Evolutionary conservation across 2,113 vertebrate genomes (phyloP).

Genomic region (Oreocharis arfaki): DNA sequence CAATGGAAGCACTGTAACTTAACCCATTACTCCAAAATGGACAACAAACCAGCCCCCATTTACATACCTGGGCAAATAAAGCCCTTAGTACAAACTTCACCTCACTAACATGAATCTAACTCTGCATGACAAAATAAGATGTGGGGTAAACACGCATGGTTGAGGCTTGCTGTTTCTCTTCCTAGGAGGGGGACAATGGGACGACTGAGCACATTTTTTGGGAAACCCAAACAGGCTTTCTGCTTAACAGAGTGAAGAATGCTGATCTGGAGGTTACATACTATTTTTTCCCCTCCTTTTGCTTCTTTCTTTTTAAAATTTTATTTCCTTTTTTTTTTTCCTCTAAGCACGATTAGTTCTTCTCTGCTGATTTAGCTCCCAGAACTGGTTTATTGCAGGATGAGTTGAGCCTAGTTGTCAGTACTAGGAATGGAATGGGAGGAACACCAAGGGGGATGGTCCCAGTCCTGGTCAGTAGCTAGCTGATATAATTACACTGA

Average conservation of each 20-base stretch:
- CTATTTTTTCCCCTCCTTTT: not conserved
- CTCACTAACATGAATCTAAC: not conserved
- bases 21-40: not conserved
- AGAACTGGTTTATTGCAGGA: not conserved
- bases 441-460: not conserved
- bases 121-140: not conserved
- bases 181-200: not conserved
- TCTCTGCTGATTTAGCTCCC: not conserved
- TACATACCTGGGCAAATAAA: not conserved
- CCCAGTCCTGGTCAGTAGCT: not conserved
- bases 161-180: not conserved
- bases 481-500: not conserved
- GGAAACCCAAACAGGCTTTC: not conserved
- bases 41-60: not conserved
- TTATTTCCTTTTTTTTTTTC: not conserved
- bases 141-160: not conserved
- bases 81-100: not conserved
- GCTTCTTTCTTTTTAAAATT: not conserved
- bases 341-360: not conserved
- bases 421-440: not conserved
- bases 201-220: not conserved
- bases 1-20: not conserved
- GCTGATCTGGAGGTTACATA: not conserved
- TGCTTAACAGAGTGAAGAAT: not conserved
- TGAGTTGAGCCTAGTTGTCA: not conserved